A percentile compares a stretch with the other conserved stretches of the same genome.
phyloP scores from a whole-genome alignment of 2,113 vertebrate genomes.

The Paraplagusia blochii region DNA sequence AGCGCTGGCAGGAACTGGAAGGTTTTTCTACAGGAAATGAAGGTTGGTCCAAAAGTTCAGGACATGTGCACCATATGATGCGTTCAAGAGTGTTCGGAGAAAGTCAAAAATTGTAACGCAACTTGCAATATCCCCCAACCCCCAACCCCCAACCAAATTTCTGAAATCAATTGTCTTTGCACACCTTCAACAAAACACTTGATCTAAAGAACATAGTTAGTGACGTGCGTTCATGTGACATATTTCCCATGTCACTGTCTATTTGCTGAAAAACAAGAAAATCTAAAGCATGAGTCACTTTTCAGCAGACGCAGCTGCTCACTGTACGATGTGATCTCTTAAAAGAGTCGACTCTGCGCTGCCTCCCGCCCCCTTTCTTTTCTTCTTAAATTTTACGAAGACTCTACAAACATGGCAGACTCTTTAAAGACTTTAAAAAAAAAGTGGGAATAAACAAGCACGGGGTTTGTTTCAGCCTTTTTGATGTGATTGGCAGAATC shows the following conservation, averaged over 20 bases:
- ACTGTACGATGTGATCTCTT: constrained; percentile 63
- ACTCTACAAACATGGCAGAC: constrained; percentile 53
- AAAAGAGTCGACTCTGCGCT: constrained; percentile 62
- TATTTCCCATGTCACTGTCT: constrained; percentile 74
- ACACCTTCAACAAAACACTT: too few species aligned
- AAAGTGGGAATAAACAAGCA: constrained; percentile 40
- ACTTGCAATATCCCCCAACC: too few species aligned
- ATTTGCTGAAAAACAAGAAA: constrained; percentile 68
- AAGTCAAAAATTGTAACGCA: too few species aligned
- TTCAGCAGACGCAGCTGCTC: constrained; percentile 72
- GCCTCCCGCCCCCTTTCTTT: constrained; percentile 37
- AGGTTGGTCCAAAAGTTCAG: too few species aligned
- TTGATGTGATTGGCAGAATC: constrained; percentile 65
- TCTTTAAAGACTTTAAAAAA: constrained; percentile 49
- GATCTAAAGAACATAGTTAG: too few species aligned
- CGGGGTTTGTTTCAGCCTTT: constrained; percentile 27
- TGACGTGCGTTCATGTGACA: constrained; percentile 63
- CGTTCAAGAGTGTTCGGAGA: too few species aligned
- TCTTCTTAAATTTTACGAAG: constrained; percentile 59
- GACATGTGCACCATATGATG: too few species aligned
- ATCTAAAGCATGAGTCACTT: constrained; percentile 73
- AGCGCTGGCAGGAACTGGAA: too few species aligned
- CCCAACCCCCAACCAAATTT: too few species aligned
- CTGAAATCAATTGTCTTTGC: too few species aligned
- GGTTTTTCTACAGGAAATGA: too few species aligned